phyloP scores from a whole-genome alignment of 2,113 vertebrate species.

The Oncorhynchus keta region DNA sequence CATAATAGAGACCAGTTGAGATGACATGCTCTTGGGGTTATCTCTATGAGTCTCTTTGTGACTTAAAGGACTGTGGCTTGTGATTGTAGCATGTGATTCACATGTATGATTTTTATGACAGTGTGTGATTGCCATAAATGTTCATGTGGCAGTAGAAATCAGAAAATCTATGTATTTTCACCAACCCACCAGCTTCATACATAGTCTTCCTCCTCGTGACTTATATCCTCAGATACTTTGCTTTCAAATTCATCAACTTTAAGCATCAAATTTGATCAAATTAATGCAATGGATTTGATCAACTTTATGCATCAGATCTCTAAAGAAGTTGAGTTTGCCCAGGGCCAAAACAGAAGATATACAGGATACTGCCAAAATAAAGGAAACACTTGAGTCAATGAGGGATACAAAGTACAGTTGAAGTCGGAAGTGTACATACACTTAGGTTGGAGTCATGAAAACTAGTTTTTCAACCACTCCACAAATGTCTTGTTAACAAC shows the following conservation, averaged over 20 bases:
- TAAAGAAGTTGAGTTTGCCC: slow-evolving; percentile 19
- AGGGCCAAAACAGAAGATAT: slow-evolving; percentile 21
- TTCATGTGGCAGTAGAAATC: slow-evolving; percentile 27
- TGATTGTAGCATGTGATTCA: neutral
- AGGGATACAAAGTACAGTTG: too few species aligned
- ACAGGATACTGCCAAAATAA: too few species aligned
- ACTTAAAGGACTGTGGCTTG: slow-evolving; percentile 10
- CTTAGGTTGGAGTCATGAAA: too few species aligned
- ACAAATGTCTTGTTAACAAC: too few species aligned
- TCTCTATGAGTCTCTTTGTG: neutral
- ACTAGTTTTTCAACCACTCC: too few species aligned
- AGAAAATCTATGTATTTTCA: slow-evolving; percentile 51
- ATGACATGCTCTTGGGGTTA: neutral
- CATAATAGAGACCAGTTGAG: neutral
- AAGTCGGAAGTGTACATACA: too few species aligned
- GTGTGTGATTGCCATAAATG: slow-evolving; percentile 6
- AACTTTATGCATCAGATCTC: slow-evolving; percentile 36
- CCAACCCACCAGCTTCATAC: slow-evolving; percentile 47
- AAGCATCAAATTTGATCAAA: neutral
- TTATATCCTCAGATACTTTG: slow-evolving; percentile 40
- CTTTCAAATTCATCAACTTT: slow-evolving; percentile 46
- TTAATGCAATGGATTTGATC: too few species aligned
- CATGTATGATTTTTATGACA: slow-evolving; percentile 10
- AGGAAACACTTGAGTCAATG: neutral
- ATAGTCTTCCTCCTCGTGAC: slow-evolving; percentile 36